Evolutionary conservation across 23 tunicate species (phyloP), one percentile per base, ranked within the genome.

Genomic region (Trididemnum clinides): DNA sequence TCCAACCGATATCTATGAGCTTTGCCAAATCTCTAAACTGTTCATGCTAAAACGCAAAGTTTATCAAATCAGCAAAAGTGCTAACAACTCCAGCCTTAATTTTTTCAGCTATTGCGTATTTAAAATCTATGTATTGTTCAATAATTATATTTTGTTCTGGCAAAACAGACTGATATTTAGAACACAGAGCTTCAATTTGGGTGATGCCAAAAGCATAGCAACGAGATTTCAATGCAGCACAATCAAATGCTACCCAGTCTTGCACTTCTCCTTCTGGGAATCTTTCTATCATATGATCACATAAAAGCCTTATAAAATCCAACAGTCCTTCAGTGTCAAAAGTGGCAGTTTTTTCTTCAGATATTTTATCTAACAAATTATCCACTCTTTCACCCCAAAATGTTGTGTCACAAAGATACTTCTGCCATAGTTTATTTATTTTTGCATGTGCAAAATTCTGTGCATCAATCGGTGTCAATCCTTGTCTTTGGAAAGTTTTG

Each of bases 181-280:
- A 59, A 15, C 66, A 59, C 66, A 15, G 25, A 59, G 66, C 66
- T 59, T 59, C 66, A 59, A 59, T 59, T 59, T 59, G 23, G 66
- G 66, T 59, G 66, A 59, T 59, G 66, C 66, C 66, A 59, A 59
- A 59, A 59, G 66, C 66, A 59, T 10, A 59, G 66, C 66, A 59
- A 59, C 27, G 66, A 28, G 66, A 59, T 59, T 59, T 59, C 66
- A 59, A 59, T 59, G 25, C 66, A 59, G 66, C 66, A 59, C 66
- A 59, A 59, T 59, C 66, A n/a, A 59, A 59, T 10, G 66, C 66
- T 59, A 59, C 66, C 66, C 66, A n/a, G 66, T 59, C 66, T 59
- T 59, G 66, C 66, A 59, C 66, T 59, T 59, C 66, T n/a, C 66
- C 66, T 59, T 59, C 66, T 59, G 66, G 21, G 66, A 59, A 59